Base-by-base conservation (phyloP, 2,797 vertebrate species). In the Alcedo atthis region DNA sequence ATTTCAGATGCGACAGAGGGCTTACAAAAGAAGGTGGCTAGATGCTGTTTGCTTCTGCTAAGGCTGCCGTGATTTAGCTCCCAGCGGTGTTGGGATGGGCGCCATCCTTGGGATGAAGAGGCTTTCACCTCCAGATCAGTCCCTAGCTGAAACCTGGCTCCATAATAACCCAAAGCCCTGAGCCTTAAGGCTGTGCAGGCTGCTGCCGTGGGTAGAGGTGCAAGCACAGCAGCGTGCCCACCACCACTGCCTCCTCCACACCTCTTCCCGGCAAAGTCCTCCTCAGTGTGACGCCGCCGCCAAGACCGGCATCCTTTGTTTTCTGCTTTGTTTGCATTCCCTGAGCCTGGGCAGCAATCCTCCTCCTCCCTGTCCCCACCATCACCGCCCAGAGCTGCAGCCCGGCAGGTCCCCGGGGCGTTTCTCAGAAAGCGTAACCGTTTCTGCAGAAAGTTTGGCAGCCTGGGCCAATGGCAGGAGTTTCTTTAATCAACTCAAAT, bases 401-500 rank as follows among this genome's bases (percentile, higher is more conserved):
- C 54, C 46, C 8, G 0, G 82, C 73, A 81, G 58, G 42, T 75
- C 91, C 87, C 77, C 0, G 2, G 54, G 81, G 81, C 4, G 2
- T 57, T 96, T 90, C 94, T 91, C 76, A 85, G 91, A 93, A 89
- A 95, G 87, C 6, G 0, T 28, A 81, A 88, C 86, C 6, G 7
- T 73, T 95, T 92, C 94, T 86, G 78, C 90, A 70, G 51, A 89
- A 96, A 94, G 59, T 92, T 48, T 43, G 71, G 54, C 58, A 55
- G 43, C 21, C 54, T 0, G 1, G 62, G 91, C 92, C 95, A 96
- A 96, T 82, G 58, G 87, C 81, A 77, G 68, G 75, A 80, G 64
- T n/a, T 89, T 14, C 83, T 95, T 88, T 93, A 95, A 96, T 91
- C 95, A 93, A 87, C 84, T 80, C 78, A 84, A 91, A 84, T 67